These are phyloP conservation scores for Julus scandinavius DNA, from an alignment of 2,888 invertebrate genomes.

Conservation along the genomic window DNA sequence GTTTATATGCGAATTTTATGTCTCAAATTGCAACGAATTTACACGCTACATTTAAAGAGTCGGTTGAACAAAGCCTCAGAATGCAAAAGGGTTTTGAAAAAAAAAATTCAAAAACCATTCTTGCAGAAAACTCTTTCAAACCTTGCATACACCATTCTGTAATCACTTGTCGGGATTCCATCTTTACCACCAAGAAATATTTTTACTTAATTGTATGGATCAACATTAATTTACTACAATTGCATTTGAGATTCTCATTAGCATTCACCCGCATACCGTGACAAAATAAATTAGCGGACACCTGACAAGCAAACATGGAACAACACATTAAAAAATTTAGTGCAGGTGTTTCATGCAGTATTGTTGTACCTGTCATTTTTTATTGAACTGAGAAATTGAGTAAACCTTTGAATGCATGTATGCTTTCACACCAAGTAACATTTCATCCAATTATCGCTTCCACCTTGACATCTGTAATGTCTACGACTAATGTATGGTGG, in stretches of 20 bases:
- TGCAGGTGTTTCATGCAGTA: constrained; percentile 30
- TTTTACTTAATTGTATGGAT: no score
- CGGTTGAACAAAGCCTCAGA: neutral
- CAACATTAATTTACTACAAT: no score
- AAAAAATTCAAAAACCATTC: neutral
- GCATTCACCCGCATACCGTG: neutral
- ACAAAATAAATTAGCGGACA: neutral
- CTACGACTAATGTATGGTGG: neutral
- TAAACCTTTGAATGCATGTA: neutral
- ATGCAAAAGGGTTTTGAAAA: neutral
- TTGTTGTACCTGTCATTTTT: neutral
- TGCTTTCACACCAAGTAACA: neutral
- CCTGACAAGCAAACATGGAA: neutral
- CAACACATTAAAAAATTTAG: neutral
- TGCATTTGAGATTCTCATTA: neutral
- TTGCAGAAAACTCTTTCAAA: neutral
- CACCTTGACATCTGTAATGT: constrained; percentile 39
- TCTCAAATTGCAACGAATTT: neutral
- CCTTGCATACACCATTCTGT: no score
- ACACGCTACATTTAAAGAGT: neutral
- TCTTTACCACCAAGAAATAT: no score
- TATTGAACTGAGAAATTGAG: neutral
- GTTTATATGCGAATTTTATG: neutral
- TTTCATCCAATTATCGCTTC: neutral
- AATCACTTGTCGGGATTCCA: no score